Percentiles rank a stretch among this genome's conserved stretches.
These are phyloP conservation scores for Climacteris rufus DNA, from an alignment of 2,113 vertebrate genomes.

Conservation along the genomic window DNA sequence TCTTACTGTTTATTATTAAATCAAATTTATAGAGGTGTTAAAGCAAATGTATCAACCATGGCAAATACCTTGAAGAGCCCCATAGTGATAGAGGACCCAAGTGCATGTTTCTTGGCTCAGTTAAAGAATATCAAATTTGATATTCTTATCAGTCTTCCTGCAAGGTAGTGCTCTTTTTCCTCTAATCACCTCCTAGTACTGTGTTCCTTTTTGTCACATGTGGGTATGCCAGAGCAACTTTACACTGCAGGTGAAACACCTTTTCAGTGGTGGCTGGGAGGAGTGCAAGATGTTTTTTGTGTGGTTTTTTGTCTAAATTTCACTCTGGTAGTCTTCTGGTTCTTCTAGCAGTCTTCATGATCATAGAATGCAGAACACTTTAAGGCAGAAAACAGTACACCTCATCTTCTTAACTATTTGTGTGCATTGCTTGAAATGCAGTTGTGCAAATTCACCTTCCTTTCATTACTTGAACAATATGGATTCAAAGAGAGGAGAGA, in stretches of 20 bases:
- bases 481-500: background rate
- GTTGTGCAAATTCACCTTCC: background rate
- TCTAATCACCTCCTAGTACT: background rate
- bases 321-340: background rate
- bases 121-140: background rate
- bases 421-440: background rate
- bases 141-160: background rate
- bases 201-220: background rate
- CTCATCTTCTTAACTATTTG: background rate
- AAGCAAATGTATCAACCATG: background rate
- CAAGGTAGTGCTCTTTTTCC: background rate
- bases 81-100: background rate
- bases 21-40: background rate
- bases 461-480: background rate
- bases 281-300: background rate
- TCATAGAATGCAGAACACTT: background rate
- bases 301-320: background rate
- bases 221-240: background rate
- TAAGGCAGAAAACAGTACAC: background rate
- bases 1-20: background rate
- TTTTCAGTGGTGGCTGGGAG: background rate
- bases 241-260: background rate
- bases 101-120: background rate
- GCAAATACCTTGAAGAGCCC: background rate
- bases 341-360: background rate